These are phyloP conservation scores for Meandrusa payeni DNA, from an alignment of 2,888 invertebrate genomes.

Conservation along the genomic window DNA sequence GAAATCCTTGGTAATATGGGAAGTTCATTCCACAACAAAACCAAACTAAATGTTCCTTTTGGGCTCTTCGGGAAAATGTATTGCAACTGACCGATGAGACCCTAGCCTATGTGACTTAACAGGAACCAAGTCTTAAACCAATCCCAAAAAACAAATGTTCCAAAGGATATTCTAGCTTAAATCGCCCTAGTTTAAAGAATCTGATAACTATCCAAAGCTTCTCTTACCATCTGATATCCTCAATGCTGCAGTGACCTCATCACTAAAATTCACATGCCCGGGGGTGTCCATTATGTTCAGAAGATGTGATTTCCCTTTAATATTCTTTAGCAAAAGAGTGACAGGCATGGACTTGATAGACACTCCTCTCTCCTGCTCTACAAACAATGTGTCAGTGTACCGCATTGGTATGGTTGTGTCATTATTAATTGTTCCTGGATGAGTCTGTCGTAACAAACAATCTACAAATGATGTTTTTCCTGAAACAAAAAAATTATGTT, in stretches of 20 bases:
- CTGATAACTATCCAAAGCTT: too few species aligned
- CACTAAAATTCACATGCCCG: slow-evolving; percentile 99
- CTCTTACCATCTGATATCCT: slow-evolving; percentile 87
- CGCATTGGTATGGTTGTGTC: slow-evolving; percentile 89
- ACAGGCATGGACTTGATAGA: slow-evolving; percentile 98
- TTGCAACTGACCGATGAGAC: too few species aligned
- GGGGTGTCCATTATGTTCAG: slow-evolving; percentile 99
- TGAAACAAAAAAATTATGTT: too few species aligned
- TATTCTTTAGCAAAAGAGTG: slow-evolving; percentile 95
- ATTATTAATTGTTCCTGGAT: slow-evolving; percentile 90
- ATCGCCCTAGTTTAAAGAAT: too few species aligned
- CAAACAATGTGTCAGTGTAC: slow-evolving; percentile 97
- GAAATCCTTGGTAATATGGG: too few species aligned
- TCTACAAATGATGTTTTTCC: slow-evolving; percentile 98
- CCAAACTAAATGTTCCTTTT: too few species aligned
- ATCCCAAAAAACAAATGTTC: too few species aligned
- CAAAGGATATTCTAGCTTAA: too few species aligned
- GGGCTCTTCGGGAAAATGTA: too few species aligned
- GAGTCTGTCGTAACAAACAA: slow-evolving; percentile 97
- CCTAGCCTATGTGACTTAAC: too few species aligned
- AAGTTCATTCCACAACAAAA: too few species aligned
- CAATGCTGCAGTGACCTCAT: slow-evolving; percentile 98
- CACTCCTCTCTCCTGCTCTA: slow-evolving; percentile 98
- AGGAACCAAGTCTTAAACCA: too few species aligned
- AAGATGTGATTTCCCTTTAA: slow-evolving; percentile 97